These are phyloP conservation scores for Pseudomugil gertrudae DNA, from an alignment of 2,797 vertebrate species.

Conservation along the genomic window DNA sequence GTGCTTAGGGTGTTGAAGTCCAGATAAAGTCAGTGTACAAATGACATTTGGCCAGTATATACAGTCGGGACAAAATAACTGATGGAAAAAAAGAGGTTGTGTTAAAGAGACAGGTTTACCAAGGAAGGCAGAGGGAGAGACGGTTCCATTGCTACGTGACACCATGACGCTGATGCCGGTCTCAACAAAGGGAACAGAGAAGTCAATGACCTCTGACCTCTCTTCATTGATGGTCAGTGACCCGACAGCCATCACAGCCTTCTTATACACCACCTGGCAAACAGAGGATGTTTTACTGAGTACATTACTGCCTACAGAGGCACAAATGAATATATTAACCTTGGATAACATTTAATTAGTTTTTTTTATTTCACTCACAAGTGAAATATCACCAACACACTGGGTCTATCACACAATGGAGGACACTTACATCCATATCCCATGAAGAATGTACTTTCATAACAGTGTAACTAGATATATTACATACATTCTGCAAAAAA, in stretches of 20 bases:
- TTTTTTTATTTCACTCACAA: constrained; percentile 4
- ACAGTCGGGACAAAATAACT: constrained; percentile 36
- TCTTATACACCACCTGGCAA: constrained; percentile 92
- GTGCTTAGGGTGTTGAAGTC: constrained; percentile 67
- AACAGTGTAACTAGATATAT: constrained; percentile 29
- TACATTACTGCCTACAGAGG: constrained; percentile 7
- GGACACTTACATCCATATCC: constrained; percentile 52
- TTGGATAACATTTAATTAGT: neutral
- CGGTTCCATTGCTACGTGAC: constrained; percentile 96
- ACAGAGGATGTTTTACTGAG: constrained; percentile 13
- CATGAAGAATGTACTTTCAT: constrained; percentile 50
- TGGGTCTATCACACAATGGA: constrained; percentile 43
- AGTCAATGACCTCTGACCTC: constrained; percentile 95
- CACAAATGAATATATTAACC: constrained; percentile 24
- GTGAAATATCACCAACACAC: constrained; percentile 50
- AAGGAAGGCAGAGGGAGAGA: constrained; percentile 96
- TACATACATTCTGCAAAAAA: constrained; percentile 42
- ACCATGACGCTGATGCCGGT: constrained; percentile 99
- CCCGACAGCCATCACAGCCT: constrained; percentile 95
- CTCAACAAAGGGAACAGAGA: constrained; percentile 98
- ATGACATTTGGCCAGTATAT: constrained; percentile 56
- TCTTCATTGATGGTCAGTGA: constrained; percentile 98
- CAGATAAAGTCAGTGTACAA: constrained; percentile 69
- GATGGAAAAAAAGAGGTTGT: neutral
- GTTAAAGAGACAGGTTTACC: constrained; percentile 77